Base-by-base conservation (phyloP, 2,113 vertebrate species). In the Gadus macrocephalus region DNA sequence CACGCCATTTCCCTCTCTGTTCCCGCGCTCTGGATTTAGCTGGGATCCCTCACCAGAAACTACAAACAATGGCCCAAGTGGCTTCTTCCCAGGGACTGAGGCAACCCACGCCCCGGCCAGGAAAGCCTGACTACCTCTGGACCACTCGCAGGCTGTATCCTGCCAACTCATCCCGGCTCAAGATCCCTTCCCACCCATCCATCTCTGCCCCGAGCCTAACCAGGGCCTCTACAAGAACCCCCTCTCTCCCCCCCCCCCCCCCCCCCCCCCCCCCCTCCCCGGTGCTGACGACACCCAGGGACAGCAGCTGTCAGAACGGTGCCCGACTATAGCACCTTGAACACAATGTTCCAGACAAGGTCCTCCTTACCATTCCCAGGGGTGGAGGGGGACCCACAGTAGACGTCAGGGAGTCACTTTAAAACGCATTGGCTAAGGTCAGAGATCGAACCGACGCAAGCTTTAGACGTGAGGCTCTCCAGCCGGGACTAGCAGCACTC, bases 281-380 rank as follows among this genome's bases (percentile, higher is more conserved):
- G 62, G 20, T 62, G 17, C 71, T 69, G 63, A 66, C 68, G 63
- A 66, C 68, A 69, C 63, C 42, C 42, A 68, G 68, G 68, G 66
- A 78, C n/a, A 56, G 73, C 78, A 49, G 81, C 81, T 82, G 78
- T 78, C 70, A 60, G 56, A 81, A 76, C 80, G 68, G 71, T 66
- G 77, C 69, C 78, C 72, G 72, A 81, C 79, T 83, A 83, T 73
- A 78, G 69, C 78, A 58, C 31, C 49, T 22, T 16, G 62, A 19
- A 22, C 42, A 73, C 64, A 42, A 63, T 62, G 71, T 55, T 38
- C 38, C 17, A 31, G 19, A 66, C 67, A 38, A 38, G 38, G 25
- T 49, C 17, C 67, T 66, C 42, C 17, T 27, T 15, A 28, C 49
- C 42, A 20, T 62, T 25, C 53, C 38, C 28, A 12, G 14, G 67